These are phyloP conservation scores for Papilio demoleus DNA, from an alignment of 2,888 invertebrate species.

Conservation along the genomic window DNA sequence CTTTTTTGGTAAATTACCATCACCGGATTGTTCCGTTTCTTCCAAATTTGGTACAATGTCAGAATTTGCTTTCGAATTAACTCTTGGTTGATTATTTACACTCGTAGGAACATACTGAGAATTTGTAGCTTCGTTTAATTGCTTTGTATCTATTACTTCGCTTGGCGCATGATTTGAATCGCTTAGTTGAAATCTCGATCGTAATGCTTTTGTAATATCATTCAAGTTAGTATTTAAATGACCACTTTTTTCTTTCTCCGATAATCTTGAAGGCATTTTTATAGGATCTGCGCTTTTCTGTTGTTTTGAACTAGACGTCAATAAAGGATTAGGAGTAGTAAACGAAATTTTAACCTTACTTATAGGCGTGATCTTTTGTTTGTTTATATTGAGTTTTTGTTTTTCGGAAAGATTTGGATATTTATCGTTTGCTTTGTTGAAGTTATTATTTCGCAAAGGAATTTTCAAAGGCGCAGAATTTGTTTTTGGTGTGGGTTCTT, in stretches of 20 bases:
- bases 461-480: neutral
- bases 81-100: neutral
- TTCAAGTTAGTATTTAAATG: neutral
- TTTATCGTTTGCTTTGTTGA: conserved; percentile 2
- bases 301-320: conserved; percentile 18
- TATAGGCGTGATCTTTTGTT: conserved; percentile 41
- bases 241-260: neutral
- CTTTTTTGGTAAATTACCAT: neutral
- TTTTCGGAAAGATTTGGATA: conserved; percentile 27
- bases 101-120: neutral
- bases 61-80: neutral
- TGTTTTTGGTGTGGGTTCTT: neutral
- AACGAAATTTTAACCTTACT: conserved; percentile 56
- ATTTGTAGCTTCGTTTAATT: conserved; percentile 9
- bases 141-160: conserved; percentile 26
- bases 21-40: neutral
- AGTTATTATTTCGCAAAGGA: neutral
- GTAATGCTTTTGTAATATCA: conserved; percentile 2
- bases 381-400: conserved; percentile 29
- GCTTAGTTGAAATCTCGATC: neutral
- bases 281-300: conserved; percentile 13
- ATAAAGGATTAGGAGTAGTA: conserved; percentile 42
- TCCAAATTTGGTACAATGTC: neutral
- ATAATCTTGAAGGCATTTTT: conserved; percentile 41
- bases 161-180: conserved; percentile 27